phyloP scores from a whole-genome alignment of 1,140 invertebrate species.

The Drosophila murphyi region DNA sequence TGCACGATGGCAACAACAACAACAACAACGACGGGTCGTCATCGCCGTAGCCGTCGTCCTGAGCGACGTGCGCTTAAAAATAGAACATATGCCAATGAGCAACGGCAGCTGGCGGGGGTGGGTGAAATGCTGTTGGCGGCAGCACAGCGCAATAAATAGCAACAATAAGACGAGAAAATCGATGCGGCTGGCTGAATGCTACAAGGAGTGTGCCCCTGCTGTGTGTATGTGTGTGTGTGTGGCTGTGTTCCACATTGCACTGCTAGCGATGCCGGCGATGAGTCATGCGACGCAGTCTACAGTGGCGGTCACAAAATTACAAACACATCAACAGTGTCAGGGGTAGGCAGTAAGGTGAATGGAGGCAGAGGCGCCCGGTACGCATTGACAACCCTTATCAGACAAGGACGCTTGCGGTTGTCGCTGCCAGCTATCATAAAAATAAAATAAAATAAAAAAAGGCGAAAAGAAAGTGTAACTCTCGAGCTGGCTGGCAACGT shows the following conservation, averaged over 20 bases:
- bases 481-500: slow-evolving; percentile 10
- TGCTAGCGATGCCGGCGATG: slow-evolving; percentile 67
- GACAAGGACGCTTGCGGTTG: slow-evolving; percentile 75
- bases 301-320: slow-evolving; percentile 62
- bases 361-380: not conserved
- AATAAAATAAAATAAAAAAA: slow-evolving; percentile 26
- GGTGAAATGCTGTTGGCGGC: slow-evolving; percentile 56
- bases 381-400: slow-evolving; percentile 67
- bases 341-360: not conserved
- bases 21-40: slow-evolving; percentile 26
- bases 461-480: slow-evolving; percentile 35
- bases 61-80: slow-evolving; percentile 57
- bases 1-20: slow-evolving; percentile 51
- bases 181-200: slow-evolving; percentile 72
- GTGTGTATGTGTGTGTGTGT: slow-evolving; percentile 12
- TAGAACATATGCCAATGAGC: slow-evolving; percentile 76
- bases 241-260: slow-evolving; percentile 71
- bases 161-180: slow-evolving; percentile 79
- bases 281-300: slow-evolving; percentile 58
- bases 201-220: slow-evolving; percentile 52
- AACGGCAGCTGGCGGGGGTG: slow-evolving; percentile 39
- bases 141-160: slow-evolving; percentile 71
- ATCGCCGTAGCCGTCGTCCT: slow-evolving; percentile 29
- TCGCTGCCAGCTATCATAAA: slow-evolving; percentile 62
- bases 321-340: slow-evolving; percentile 14